Evolutionary conservation across 2,797 vertebrate genomes (phyloP), one percentile per base, ranked within the genome.

Genomic region (Manis javanica): DNA sequence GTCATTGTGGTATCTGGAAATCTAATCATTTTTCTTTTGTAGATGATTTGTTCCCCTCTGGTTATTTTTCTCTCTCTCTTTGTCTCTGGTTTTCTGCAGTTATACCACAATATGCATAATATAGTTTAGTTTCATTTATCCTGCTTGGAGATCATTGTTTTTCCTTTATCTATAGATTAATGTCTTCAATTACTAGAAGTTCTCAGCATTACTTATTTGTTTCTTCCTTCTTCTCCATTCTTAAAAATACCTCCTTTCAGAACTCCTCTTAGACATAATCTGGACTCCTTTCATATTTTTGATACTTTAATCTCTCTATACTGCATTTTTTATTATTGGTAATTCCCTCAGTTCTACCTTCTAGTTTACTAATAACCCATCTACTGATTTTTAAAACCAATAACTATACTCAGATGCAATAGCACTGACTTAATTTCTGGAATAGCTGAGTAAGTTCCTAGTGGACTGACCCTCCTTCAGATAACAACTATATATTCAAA

Each of bases 341-440:
- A n/a, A 66, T 95, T 90, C 87, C 31, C 39, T 83, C 37, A 74
- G 37, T 75, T 92, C 64, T 31, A n/a, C 37, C 19, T 71, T 94
- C 68, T 78, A 46, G 74, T 59, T 85, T 71, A 57, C 34, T 37
- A 71, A 68, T 29, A 69, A 90, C 11, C 4, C 29, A 90, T 57
- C n/a, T 37, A 79, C 16, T 81, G 37, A 69, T 64, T 90, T 97
- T 90, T 46, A 74, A 91, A 66, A 71, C 69, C 31, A 93, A 23
- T 95, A 84, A 72, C 55, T 87, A 85, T 19, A 46, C 23, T 34
- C 64, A 92, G n/a, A 87, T 71, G 24, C 42, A 87, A 94, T 91
- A 92, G 51, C 59, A 92, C 31, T 21, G 39, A 84, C 59, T 39
- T 29, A 19, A 18, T 29, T 90, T 87, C 66, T 66, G 21, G 63